Percentiles rank a stretch among this genome's conserved stretches.
These are phyloP conservation scores for Tromatobia lineatoria DNA, from an alignment of 2,888 invertebrate genomes.

Conservation along the genomic window DNA sequence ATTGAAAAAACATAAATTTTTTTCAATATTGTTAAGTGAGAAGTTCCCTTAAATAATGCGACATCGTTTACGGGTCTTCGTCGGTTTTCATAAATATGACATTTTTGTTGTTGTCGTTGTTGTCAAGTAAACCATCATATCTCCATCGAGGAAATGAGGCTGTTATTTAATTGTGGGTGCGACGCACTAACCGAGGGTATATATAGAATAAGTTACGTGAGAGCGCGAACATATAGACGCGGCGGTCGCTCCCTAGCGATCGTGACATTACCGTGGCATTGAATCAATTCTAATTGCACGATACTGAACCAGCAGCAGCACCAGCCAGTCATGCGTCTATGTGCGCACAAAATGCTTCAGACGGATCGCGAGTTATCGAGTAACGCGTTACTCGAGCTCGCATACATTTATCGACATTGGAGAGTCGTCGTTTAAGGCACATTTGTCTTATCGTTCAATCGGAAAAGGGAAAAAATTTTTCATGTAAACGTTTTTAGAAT, in stretches of 20 bases:
- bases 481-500: neutral
- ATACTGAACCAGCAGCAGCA: conserved; percentile 36
- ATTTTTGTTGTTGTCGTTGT: conserved; percentile 18
- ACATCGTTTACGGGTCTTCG: no score
- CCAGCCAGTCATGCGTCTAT: neutral
- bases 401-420: neutral
- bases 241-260: conserved; percentile 72
- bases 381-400: conserved; percentile 9
- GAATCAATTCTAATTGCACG: conserved; percentile 79
- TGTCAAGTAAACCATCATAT: conserved; percentile 46
- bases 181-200: conserved; percentile 48
- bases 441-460: neutral
- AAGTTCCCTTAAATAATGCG: no score
- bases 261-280: conserved; percentile 82
- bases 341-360: conserved; percentile 25
- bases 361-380: neutral
- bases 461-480: neutral
- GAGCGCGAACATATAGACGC: conserved; percentile 68
- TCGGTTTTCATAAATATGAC: conserved; percentile 6
- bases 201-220: conserved; percentile 66
- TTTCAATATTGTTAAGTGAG: no score
- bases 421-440: neutral
- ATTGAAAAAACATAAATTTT: no score
- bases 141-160: conserved; percentile 58
- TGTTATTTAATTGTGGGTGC: conserved; percentile 65